phyloP scores from a whole-genome alignment of 2,888 invertebrate species.

The Amorpha juglandis region DNA sequence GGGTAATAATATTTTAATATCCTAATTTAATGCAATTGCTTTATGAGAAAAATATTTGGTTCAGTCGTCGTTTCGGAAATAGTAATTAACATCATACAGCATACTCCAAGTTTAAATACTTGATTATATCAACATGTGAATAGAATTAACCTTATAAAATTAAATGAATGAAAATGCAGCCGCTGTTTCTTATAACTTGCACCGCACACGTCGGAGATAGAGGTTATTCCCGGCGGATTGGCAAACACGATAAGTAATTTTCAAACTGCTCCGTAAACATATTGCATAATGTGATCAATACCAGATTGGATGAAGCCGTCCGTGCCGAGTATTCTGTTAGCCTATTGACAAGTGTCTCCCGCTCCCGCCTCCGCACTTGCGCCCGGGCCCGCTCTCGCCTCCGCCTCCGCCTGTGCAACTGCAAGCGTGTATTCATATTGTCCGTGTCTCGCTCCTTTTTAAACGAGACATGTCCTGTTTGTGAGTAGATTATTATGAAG shows the following conservation, averaged over 20 bases:
- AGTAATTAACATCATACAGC: too few species aligned
- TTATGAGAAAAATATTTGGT: too few species aligned
- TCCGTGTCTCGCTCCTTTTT: background rate
- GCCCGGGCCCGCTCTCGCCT: constrained; percentile 3
- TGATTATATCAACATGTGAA: too few species aligned
- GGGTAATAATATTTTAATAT: too few species aligned
- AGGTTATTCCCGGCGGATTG: constrained; percentile 34
- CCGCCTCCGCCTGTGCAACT: background rate
- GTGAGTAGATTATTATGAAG: constrained; percentile 6
- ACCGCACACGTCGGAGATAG: constrained; percentile 29
- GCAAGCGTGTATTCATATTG: background rate
- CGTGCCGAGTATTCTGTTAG: constrained; percentile 20
- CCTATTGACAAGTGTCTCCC: constrained; percentile 16
- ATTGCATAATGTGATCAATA: constrained; percentile 32
- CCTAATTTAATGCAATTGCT: too few species aligned
- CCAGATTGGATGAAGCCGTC: constrained; percentile 21
- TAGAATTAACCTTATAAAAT: too few species aligned
- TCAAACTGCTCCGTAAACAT: constrained; percentile 38
- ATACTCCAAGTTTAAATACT: too few species aligned
- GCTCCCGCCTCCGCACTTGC: constrained; percentile 3
- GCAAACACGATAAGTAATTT: constrained; percentile 48
- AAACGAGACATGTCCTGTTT: background rate
- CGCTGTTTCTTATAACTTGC: background rate
- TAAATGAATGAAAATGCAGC: too few species aligned
- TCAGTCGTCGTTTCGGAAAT: too few species aligned